Base-by-base conservation (phyloP, 2,797 vertebrate species). In the Telmatherina bonti region DNA sequence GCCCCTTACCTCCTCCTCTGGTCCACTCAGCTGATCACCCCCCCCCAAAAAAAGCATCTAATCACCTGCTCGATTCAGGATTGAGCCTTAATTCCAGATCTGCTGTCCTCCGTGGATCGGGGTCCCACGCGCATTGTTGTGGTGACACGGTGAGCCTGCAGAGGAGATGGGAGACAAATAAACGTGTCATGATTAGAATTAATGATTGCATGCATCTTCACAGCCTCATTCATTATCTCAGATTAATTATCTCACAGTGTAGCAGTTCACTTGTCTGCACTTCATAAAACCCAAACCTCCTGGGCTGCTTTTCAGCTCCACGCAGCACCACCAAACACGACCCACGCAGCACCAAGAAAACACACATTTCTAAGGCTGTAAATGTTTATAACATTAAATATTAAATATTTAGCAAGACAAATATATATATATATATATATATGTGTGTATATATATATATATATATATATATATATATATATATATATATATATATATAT, bases 1-100 rank as follows among this genome's bases (percentile, higher is more conserved):
- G 68, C 43, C 57, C 62, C 66, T 60, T 9, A 67, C 57, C 72
- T 53, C 45, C 62, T n/a, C 55, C 67, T 43, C 43, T 70, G 83
- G 88, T 86, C 76, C 92, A 87, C 91, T 85, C 91, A 35, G 91
- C 82, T 88, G 93, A 95, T 95, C 93, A 95, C 5, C 33, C 5
- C 26, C 10, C 8, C 54, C 7, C 8, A 41, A 5, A 11, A 13
- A 47, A 43, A 18, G 53, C 35, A 35, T 31, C 70, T 68, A 30
- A 76, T 88, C 84, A 84, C 81, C 79, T 74, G 84, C 78, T 76
- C 56, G 35, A 12, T 26, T 54, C 75, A 61, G 69, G 16, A 31
- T 57, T 62, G 36, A 60, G 53, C 61, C 64, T 52, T 27, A 69
- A 38, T 47, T 41, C 62, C 61, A 9, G 1, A 57, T 45, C 33